Evolutionary conservation across 2,888 invertebrate genomes (phyloP), one percentile per base, ranked within the genome.

Genomic region (Drosophila meridionalis): DNA sequence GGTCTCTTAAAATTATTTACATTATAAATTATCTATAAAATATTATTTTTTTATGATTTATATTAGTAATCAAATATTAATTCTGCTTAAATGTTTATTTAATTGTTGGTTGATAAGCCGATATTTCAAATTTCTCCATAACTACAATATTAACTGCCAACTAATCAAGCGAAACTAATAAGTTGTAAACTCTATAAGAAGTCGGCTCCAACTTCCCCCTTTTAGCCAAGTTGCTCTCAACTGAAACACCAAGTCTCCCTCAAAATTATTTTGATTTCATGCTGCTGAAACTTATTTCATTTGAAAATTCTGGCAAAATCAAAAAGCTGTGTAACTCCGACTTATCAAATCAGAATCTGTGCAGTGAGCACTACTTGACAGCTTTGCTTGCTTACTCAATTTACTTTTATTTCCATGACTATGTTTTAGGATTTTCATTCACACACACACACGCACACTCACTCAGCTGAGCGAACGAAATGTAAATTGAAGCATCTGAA

Each of bases 401-500:
- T 45, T n/a, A 9, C 7, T 52, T 50, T 5, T 50, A 36, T 65
- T 32, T 43, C 36, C 45, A 8, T 20, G 3, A 6, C 45, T 34
- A 38, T 14, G 36, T 43, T 69, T 34, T 40, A 32, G 8, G 40
- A 20, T 36, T 47, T 52, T n/a, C 8, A 8, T n/a, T 28, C 48
- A 59, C 45, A 52, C 47, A 26, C 38, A 30, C 57, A 68, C 40
- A 55, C 48, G 36, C 36, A 20, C 40, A 55, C 48, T 34, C 36
- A 20, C 20, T 11, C 36, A 36, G 48, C 55, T 69, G 9, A 60
- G 71, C 48, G 77, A 83, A 80, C 79, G 73, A 87, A 89, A 90
- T 84, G 90, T 85, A 88, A 84, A 84, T 84, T 76, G 83, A 74
- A 90, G 85, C 82, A 73, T 76, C 73, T 82, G 85, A 85, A 73